phyloP scores from a whole-genome alignment of 1,140 invertebrate genomes.

The Neodiprion fabricii region DNA sequence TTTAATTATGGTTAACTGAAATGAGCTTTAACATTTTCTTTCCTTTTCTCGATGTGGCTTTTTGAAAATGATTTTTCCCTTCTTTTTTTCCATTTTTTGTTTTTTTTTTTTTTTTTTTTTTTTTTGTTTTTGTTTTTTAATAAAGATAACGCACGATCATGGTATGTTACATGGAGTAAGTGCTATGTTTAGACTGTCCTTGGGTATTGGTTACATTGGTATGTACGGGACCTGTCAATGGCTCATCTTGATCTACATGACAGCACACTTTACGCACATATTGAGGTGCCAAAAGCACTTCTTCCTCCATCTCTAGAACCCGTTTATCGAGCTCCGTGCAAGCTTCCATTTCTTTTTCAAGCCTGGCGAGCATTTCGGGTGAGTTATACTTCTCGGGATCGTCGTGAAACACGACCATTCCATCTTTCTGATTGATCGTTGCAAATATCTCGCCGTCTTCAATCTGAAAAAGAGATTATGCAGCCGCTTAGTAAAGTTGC shows the following conservation, averaged over 20 bases:
- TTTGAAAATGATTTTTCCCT: background rate
- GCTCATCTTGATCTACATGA: constrained; percentile 68
- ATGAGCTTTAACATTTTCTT: background rate
- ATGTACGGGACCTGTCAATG: constrained; percentile 62
- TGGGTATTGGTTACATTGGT: constrained; percentile 61
- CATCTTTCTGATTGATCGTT: constrained; percentile 96
- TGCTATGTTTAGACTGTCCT: constrained; percentile 55
- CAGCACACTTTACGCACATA: constrained; percentile 78
- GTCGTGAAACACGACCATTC: constrained; percentile 96
- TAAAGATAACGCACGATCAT: constrained; percentile 44
- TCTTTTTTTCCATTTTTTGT: background rate
- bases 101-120: constrained; percentile 22
- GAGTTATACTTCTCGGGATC: constrained; percentile 95
- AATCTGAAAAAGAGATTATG: constrained; percentile 72
- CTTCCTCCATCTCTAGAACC: constrained; percentile 91
- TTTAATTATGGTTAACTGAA: no score
- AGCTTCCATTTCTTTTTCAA: constrained; percentile 88
- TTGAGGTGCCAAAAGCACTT: constrained; percentile 90
- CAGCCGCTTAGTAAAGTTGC: background rate
- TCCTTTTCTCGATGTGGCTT: background rate
- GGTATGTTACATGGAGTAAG: constrained; percentile 58
- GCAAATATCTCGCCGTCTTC: constrained; percentile 97
- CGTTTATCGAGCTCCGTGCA: constrained; percentile 88
- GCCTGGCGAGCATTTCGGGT: constrained; percentile 80
- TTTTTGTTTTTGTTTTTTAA: constrained; percentile 35